Evolutionary conservation across 2,797 vertebrate species (phyloP).

Genomic region (Sebastolobus altivelis): DNA sequence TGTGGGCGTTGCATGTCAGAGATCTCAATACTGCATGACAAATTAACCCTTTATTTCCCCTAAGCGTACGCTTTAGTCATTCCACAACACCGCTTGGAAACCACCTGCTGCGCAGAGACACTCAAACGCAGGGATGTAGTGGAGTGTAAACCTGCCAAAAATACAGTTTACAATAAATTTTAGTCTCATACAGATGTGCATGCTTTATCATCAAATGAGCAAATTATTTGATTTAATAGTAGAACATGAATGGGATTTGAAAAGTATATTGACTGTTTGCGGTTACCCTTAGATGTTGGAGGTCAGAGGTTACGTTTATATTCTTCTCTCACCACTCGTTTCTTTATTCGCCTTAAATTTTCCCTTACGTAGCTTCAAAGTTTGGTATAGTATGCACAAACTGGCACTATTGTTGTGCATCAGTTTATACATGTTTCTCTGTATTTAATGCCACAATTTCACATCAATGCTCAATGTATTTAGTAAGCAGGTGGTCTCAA

Average conservation of each 20-base stretch:
- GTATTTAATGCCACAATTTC: not conserved
- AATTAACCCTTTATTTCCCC: constrained; percentile 73
- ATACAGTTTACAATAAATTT: not conserved
- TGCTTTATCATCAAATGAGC: not conserved
- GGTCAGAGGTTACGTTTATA: not conserved
- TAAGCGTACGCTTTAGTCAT: constrained; percentile 65
- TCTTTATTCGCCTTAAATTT: not conserved
- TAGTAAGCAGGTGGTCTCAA: not conserved
- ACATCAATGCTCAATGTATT: not conserved
- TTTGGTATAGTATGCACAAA: not conserved
- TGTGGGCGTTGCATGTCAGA: constrained; percentile 57
- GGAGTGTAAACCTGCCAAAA: constrained; percentile 25
- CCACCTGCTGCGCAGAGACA: constrained; percentile 60
- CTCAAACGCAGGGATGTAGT: constrained; percentile 41
- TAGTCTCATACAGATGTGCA: not conserved
- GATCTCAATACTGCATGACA: constrained; percentile 47
- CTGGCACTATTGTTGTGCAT: not conserved
- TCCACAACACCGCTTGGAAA: constrained; percentile 72
- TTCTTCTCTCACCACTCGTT: not conserved
- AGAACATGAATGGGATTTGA: not conserved
- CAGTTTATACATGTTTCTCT: not conserved
- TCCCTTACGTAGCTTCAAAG: not conserved
- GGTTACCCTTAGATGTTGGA: not conserved
- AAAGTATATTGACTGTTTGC: not conserved
- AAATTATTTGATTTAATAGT: not conserved